Conservation (phyloP, 2,888 invertebrate genomes). For the Mycalesis mineus region DNA sequence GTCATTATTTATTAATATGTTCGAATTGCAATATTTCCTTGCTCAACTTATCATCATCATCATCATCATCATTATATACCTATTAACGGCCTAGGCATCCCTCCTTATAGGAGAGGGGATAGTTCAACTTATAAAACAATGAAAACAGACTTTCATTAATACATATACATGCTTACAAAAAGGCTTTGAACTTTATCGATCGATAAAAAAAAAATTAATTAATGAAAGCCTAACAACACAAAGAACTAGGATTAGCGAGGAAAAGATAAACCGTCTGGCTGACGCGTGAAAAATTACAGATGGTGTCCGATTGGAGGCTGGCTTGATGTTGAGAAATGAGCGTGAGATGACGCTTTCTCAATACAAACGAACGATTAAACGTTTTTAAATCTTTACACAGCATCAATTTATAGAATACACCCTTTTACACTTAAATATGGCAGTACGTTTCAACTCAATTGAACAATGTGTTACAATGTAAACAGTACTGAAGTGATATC, state of each 20-base stretch:
- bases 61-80: too few species aligned
- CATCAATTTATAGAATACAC: too few species aligned
- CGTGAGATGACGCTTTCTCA: conserved; percentile 30
- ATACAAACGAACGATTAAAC: conserved; percentile 30
- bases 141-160: too few species aligned
- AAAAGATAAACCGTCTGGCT: conserved; percentile 29
- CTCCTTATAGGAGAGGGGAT: too few species aligned
- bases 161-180: neutral
- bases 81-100: too few species aligned
- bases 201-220: conserved; percentile 15
- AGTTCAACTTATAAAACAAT: too few species aligned
- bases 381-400: conserved; percentile 4
- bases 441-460: too few species aligned
- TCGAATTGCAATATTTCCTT: too few species aligned
- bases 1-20: too few species aligned
- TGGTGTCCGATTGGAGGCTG: conserved; percentile 26
- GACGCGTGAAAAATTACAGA: conserved; percentile 30
- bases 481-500: too few species aligned
- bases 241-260: conserved; percentile 18
- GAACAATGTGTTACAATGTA: too few species aligned
- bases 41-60: too few species aligned
- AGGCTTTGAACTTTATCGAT: neutral
- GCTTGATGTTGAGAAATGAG: conserved; percentile 31
- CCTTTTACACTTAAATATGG: neutral
- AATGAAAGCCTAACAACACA: conserved; percentile 13